Conservation (phyloP, 2,797 vertebrate species). For the Sebastes wilsoni region DNA sequence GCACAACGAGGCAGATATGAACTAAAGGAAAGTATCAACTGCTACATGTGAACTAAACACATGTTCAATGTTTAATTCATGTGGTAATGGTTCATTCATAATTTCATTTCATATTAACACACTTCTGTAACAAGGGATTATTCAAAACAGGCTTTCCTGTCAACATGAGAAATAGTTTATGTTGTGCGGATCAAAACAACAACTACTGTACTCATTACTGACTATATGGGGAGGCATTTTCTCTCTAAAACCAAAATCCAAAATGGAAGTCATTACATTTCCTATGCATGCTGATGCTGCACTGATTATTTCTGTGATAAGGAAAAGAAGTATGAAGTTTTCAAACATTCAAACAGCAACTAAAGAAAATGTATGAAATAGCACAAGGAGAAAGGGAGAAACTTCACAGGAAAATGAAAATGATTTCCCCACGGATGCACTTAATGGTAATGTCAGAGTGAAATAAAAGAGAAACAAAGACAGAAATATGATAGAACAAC, state of each 20-base stretch:
- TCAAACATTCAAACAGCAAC: background rate
- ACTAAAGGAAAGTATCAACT: background rate
- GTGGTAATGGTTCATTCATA: slow-evolving; percentile 15
- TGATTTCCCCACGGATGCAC: background rate
- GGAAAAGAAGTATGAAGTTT: background rate
- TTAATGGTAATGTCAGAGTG: background rate
- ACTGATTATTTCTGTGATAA: background rate
- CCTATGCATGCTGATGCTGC: background rate
- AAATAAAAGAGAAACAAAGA: background rate
- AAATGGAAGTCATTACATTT: background rate
- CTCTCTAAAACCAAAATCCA: background rate
- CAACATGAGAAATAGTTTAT: background rate
- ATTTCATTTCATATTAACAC: slow-evolving; percentile 14
- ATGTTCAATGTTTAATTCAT: background rate
- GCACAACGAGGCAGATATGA: background rate
- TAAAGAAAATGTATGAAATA: background rate
- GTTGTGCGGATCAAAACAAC: background rate
- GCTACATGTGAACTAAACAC: background rate
- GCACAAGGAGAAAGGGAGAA: background rate
- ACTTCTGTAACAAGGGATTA: background rate
- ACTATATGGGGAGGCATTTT: background rate
- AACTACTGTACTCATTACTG: background rate
- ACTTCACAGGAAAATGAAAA: background rate
- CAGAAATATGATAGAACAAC: background rate
- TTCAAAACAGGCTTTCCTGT: background rate